phyloP scores from a whole-genome alignment of 2,888 invertebrate species.

The Nomada fabriciana region DNA sequence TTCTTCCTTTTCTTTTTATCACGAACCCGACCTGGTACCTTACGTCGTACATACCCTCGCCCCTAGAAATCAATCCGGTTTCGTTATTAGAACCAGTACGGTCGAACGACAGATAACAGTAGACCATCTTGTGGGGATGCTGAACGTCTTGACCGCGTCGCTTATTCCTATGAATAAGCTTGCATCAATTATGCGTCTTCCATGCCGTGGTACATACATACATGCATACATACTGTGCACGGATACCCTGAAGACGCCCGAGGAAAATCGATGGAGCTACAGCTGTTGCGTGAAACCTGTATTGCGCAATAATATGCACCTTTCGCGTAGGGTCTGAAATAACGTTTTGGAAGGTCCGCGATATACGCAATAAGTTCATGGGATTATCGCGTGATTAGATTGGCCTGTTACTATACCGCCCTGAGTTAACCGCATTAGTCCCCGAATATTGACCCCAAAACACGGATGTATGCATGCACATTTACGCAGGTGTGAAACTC shows the following conservation, averaged over 20 bases:
- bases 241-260: conserved; percentile 37
- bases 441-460: conserved; percentile 13
- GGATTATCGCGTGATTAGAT: background rate
- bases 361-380: background rate
- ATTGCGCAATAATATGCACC: conserved; percentile 42
- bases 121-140: background rate
- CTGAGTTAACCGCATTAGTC: conserved; percentile 1
- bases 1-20: background rate
- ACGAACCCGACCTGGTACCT: background rate
- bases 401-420: background rate
- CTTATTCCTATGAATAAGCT: conserved; percentile 51
- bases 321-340: background rate
- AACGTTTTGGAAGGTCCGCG: background rate
- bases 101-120: conserved; percentile 19
- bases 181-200: conserved; percentile 49
- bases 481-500: background rate
- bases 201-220: conserved; percentile 3
- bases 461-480: background rate
- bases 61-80: conserved; percentile 4
- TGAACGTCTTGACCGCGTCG: conserved; percentile 28
- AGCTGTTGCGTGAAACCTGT: conserved; percentile 31
- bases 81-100: background rate
- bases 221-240: conserved; percentile 14
- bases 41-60: background rate
- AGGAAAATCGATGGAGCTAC: conserved; percentile 65